phyloP scores from a whole-genome alignment of 2,888 invertebrate species.

The Congeria kusceri region DNA sequence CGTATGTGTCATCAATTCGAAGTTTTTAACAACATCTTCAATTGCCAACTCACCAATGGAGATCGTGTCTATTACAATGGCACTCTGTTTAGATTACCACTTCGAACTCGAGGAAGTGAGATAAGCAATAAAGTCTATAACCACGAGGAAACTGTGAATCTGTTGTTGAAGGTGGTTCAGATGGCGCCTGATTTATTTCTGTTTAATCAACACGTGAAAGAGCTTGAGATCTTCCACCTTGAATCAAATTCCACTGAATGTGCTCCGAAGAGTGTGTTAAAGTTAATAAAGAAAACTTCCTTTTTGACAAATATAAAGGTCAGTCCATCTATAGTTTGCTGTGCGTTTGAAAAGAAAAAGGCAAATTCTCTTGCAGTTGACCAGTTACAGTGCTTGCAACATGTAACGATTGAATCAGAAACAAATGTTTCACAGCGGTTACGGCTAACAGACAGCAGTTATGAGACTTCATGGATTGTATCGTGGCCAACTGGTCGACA shows the following conservation, averaged over 20 bases:
- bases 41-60: constrained; percentile 47
- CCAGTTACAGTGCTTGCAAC: not conserved
- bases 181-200: constrained; percentile 77
- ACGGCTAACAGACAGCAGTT: no score
- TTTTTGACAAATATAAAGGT: not conserved
- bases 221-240: no score
- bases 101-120: constrained; percentile 75
- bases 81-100: constrained; percentile 82
- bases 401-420: not conserved
- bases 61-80: constrained; percentile 60
- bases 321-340: not conserved
- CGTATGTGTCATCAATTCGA: constrained; percentile 71
- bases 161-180: constrained; percentile 73
- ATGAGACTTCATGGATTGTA: no score
- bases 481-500: no score
- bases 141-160: constrained; percentile 70
- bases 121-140: no score
- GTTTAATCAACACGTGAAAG: no score
- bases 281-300: not conserved
- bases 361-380: not conserved
- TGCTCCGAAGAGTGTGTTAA: not conserved
- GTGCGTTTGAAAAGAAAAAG: not conserved
- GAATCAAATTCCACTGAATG: constrained; percentile 11
- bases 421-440: no score
- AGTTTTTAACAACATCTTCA: no score